These are phyloP conservation scores for Otis tarda DNA, from an alignment of 2,113 vertebrate genomes.

Conservation along the genomic window DNA sequence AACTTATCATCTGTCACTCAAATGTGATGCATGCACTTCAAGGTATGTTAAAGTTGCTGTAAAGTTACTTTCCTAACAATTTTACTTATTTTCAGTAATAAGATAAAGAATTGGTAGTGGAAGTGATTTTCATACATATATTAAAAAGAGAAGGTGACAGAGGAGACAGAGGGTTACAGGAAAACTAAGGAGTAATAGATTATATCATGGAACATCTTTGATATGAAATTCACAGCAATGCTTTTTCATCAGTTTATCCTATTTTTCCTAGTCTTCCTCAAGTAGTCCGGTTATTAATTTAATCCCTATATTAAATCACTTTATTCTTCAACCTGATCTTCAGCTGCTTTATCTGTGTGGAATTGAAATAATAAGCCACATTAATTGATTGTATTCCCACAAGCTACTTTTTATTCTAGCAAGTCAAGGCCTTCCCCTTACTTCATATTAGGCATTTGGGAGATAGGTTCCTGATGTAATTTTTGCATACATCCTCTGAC, in stretches of 20 bases:
- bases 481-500: neutral
- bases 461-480: neutral
- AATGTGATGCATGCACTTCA: neutral
- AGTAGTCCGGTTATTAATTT: neutral
- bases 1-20: neutral
- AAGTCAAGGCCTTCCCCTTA: neutral
- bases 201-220: neutral
- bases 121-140: neutral
- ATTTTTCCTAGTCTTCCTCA: neutral
- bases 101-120: neutral
- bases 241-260: neutral
- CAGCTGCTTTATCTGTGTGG: neutral
- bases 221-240: neutral
- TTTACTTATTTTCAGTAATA: neutral
- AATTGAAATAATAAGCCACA: neutral
- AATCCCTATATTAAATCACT: neutral
- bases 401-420: neutral
- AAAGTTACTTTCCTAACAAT: neutral
- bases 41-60: neutral
- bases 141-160: neutral
- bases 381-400: neutral
- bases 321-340: neutral
- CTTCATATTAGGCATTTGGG: neutral
- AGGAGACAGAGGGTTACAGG: neutral
- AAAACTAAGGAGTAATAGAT: neutral